These are phyloP conservation scores for Episyrphus balteatus DNA, from an alignment of 1,140 invertebrate genomes.

Conservation along the genomic window DNA sequence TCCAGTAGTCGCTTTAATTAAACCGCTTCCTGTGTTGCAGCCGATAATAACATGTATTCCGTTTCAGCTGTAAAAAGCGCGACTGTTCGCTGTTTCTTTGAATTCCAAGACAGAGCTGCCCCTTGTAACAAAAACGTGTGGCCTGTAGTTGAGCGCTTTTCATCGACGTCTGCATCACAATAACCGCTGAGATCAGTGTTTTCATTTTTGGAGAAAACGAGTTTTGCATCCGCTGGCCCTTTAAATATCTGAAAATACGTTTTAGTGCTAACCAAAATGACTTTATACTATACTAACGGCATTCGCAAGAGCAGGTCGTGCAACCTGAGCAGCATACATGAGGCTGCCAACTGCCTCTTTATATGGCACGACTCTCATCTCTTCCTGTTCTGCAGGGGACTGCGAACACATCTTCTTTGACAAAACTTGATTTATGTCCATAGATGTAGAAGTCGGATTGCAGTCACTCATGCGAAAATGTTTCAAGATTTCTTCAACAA, in stretches of 20 bases:
- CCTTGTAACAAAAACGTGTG: conserved; percentile 17
- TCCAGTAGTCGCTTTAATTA: too few relatives aligned
- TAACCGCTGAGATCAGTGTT: too few relatives aligned
- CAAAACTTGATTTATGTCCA: neutral
- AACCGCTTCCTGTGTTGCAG: too few relatives aligned
- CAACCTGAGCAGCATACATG: conserved; percentile 23
- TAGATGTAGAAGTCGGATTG: conserved; percentile 2
- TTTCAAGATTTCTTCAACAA: neutral
- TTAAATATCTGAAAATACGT: too few relatives aligned
- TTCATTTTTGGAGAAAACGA: too few relatives aligned
- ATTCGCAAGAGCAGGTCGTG: conserved; percentile 25
- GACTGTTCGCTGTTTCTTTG: conserved; percentile 22
- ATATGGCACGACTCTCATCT: conserved; percentile 10
- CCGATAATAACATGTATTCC: too few relatives aligned
- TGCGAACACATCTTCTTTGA: too few relatives aligned
- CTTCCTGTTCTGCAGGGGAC: neutral
- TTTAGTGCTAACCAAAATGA: too few relatives aligned
- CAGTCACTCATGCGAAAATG: conserved; percentile 4
- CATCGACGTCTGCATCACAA: conserved; percentile 16
- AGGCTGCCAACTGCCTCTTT: conserved; percentile 21
- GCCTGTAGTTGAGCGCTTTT: conserved; percentile 23
- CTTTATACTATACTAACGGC: conserved; percentile 16
- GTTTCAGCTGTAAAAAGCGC: too few relatives aligned
- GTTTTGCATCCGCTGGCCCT: too few relatives aligned
- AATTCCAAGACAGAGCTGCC: conserved; percentile 18